phyloP scores from a whole-genome alignment of 2,888 invertebrate genomes.

The Lasioglossum malachurum region DNA sequence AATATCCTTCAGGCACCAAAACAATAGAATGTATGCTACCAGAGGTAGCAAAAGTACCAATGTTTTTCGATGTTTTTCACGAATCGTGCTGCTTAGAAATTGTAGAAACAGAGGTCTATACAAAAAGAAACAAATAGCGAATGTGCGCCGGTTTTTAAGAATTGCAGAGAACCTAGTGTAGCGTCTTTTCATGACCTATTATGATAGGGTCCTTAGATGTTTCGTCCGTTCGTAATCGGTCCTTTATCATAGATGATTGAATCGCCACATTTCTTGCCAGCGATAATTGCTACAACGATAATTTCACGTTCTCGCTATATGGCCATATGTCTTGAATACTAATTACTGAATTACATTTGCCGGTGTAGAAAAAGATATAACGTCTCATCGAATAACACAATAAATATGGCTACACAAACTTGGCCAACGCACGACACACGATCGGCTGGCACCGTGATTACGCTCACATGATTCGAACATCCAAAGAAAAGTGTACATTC shows the following conservation, averaged over 20 bases:
- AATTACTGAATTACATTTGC: slow-evolving; percentile 47
- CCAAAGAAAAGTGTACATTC: slow-evolving; percentile 65
- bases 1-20: slow-evolving; percentile 46
- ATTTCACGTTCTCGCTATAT: slow-evolving; percentile 42
- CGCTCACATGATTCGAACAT: slow-evolving; percentile 71
- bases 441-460: slow-evolving; percentile 63
- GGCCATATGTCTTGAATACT: slow-evolving; percentile 46
- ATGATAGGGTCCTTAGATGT: slow-evolving; percentile 40
- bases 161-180: slow-evolving; percentile 34
- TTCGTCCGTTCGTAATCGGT: slow-evolving; percentile 37
- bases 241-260: slow-evolving; percentile 34
- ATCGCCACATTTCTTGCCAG: slow-evolving; percentile 39
- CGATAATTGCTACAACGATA: slow-evolving; percentile 3
- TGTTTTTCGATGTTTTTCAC: slow-evolving; percentile 13
- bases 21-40: slow-evolving; percentile 43
- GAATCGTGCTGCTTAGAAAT: slow-evolving; percentile 12
- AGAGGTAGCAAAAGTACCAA: slow-evolving; percentile 23
- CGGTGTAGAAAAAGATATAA: slow-evolving; percentile 57
- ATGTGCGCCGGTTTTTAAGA: slow-evolving; percentile 40
- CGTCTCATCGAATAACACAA: slow-evolving; percentile 70
- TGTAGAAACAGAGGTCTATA: slow-evolving; percentile 23
- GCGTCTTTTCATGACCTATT: slow-evolving; percentile 63
- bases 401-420: slow-evolving; percentile 78
- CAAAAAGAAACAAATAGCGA: slow-evolving; percentile 35
- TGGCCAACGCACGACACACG: slow-evolving; percentile 66